Percentiles rank a stretch among this genome's conserved stretches.
phyloP scores from a whole-genome alignment of 2,888 invertebrate species.

The Ophioninae sp. region DNA sequence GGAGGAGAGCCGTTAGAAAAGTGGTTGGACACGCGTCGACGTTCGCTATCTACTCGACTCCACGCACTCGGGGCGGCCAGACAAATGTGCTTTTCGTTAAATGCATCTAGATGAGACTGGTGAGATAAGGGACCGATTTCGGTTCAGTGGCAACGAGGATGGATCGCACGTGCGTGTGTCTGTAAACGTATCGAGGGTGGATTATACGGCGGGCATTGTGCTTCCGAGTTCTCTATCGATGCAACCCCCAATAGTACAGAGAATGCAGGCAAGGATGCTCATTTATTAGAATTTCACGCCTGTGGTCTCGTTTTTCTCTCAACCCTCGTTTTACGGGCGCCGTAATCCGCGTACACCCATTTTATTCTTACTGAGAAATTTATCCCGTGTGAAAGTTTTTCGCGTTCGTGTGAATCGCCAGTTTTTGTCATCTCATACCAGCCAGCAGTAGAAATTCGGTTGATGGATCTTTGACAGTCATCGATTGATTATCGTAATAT shows the following conservation, averaged over 20 bases:
- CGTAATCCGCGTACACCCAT: constrained; percentile 59
- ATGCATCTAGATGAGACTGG: constrained; percentile 70
- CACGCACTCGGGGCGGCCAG: constrained; percentile 62
- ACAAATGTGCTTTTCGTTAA: constrained; percentile 70
- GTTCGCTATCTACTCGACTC: constrained; percentile 68
- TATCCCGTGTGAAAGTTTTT: constrained; percentile 36
- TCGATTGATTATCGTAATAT: neutral
- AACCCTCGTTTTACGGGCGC: constrained; percentile 74
- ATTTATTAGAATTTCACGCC: constrained; percentile 79
- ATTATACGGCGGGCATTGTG: constrained; percentile 64
- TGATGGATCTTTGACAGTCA: neutral
- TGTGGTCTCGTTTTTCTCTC: constrained; percentile 72
- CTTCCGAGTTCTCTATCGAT: constrained; percentile 36
- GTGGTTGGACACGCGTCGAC: constrained; percentile 65
- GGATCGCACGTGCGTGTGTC: constrained; percentile 61
- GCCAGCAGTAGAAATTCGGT: neutral
- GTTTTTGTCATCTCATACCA: constrained; percentile 6
- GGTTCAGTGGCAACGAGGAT: constrained; percentile 44
- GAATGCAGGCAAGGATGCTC: constrained; percentile 71
- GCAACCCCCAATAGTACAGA: constrained; percentile 7
- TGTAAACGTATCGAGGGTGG: constrained; percentile 57
- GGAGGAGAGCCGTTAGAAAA: constrained; percentile 47
- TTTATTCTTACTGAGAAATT: neutral
- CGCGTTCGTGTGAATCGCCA: constrained; percentile 57
- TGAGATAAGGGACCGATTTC: constrained; percentile 68